Base-by-base conservation (phyloP, 2,113 vertebrate genomes). In the Monopterus albus region DNA sequence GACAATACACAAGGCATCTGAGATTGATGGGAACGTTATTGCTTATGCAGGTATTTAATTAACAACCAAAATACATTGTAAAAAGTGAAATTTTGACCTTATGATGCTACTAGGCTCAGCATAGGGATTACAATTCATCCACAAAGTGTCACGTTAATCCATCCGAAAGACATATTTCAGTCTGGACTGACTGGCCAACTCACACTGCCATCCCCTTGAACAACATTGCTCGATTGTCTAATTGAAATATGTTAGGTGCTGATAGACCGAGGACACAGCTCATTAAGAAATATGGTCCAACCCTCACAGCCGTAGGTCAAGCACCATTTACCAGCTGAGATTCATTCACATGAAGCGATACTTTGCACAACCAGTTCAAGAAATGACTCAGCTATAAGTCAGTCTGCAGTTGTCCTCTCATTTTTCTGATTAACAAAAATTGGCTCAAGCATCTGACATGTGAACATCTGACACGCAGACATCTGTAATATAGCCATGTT, bases 391-490 rank as follows among this genome's bases (percentile, higher is more conserved):
- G 65, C 31, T 7, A 4, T 11, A 42, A 50, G 52, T 29, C 18
- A 46, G 11, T 40, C 17, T 20, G 13, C 6, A 6, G 0, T 40
- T 50, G n/a, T n/a, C n/a, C n/a, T n/a, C n/a, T n/a, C n/a, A n/a
- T n/a, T n/a, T n/a, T n/a, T n/a, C n/a, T n/a, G n/a, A n/a, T n/a
- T n/a, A 33, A 55, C n/a, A 18, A 25, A 55, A 64, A 55, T 6
- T 18, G 53, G 12, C 45, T 7, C 9, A 57, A 40, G 2, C 12
- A 35, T 53, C 52, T 40, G 3, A 33, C 38, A 31, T 31, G 29
- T 31, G 29, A 31, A 31, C 17, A 42, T n/a, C n/a, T 28, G 18
- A 38, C 33, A 51, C 28, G n/a, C 28, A 56, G 50, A 74, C 36
- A 46, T 33, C 25, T 79, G 65, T 46, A n/a, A n/a, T n/a, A n/a